A percentile compares a stretch with the other conserved stretches of the same genome.
Conservation (phyloP, 2,797 vertebrate genomes). For the Ispidina picta region DNA sequence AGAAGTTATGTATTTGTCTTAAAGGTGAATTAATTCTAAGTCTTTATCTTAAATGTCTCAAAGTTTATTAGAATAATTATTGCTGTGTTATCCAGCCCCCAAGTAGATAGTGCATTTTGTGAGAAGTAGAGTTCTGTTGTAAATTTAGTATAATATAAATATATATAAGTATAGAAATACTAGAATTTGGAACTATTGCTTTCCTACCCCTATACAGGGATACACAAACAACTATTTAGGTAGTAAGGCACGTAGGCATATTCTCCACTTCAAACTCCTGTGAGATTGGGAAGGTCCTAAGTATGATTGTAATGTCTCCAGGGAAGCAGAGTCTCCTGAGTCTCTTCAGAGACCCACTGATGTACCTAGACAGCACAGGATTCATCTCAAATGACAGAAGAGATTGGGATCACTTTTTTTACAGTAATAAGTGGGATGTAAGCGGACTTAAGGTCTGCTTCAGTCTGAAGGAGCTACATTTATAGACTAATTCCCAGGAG, state of each 20-base stretch:
- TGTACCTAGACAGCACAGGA: background rate
- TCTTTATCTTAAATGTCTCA: background rate
- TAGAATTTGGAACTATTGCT: background rate
- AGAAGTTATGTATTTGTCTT: background rate
- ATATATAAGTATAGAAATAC: background rate
- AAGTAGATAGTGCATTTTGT: background rate
- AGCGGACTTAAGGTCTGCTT: background rate
- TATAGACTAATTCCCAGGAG: background rate
- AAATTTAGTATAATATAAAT: background rate
- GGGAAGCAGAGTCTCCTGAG: background rate
- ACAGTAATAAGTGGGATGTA: background rate
- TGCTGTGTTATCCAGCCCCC: accelerated
- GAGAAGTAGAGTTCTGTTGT: background rate
- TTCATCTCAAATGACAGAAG: background rate
- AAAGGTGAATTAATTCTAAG: background rate
- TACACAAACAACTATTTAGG: background rate
- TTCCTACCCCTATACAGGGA: background rate
- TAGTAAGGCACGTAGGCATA: background rate
- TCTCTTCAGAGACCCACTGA: background rate
- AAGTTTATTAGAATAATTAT: background rate
- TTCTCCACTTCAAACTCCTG: background rate
- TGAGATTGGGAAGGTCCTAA: background rate
- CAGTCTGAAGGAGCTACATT: background rate
- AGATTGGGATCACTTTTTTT: background rate
- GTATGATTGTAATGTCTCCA: background rate